These are phyloP conservation scores for Chymomyza procnemis DNA, from an alignment of 2,888 invertebrate genomes.

Conservation along the genomic window DNA sequence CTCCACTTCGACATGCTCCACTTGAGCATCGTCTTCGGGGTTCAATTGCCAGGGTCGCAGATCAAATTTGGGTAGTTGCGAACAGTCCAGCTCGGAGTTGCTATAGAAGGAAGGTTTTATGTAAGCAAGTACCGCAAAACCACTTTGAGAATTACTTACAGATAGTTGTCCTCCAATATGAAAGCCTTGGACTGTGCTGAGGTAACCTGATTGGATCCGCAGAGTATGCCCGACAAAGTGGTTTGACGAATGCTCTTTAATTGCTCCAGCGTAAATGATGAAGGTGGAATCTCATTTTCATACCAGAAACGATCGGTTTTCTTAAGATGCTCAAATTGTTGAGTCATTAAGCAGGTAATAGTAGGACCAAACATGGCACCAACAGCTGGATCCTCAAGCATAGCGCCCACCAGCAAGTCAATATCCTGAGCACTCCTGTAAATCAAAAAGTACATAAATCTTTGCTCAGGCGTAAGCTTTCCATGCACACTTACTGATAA, in stretches of 20 bases:
- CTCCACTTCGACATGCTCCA: constrained; percentile 74
- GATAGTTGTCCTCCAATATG: constrained; percentile 89
- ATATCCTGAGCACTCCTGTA: constrained; percentile 85
- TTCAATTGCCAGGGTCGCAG: constrained; percentile 83
- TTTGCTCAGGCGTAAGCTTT: neutral
- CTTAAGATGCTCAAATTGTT: constrained; percentile 89
- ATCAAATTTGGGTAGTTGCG: constrained; percentile 85
- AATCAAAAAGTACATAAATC: constrained; percentile 24
- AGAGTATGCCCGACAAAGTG: constrained; percentile 88
- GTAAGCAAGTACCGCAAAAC: neutral
- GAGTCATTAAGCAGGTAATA: constrained; percentile 89
- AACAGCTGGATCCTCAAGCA: constrained; percentile 87
- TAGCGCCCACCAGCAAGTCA: constrained; percentile 90
- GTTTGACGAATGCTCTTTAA: constrained; percentile 89
- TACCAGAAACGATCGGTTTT: constrained; percentile 97
- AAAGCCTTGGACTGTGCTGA: constrained; percentile 92
- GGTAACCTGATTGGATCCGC: constrained; percentile 84
- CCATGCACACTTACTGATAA: constrained; percentile 81
- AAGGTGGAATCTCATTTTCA: constrained; percentile 94
- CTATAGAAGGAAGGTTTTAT: constrained; percentile 74
- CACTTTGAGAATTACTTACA: constrained; percentile 81
- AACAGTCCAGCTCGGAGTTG: constrained; percentile 86
- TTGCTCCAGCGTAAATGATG: constrained; percentile 87
- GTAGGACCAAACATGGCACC: constrained; percentile 93
- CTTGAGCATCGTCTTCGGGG: constrained; percentile 77